Base-by-base conservation (phyloP, 2,888 invertebrate species). In the Galeruca laticollis region DNA sequence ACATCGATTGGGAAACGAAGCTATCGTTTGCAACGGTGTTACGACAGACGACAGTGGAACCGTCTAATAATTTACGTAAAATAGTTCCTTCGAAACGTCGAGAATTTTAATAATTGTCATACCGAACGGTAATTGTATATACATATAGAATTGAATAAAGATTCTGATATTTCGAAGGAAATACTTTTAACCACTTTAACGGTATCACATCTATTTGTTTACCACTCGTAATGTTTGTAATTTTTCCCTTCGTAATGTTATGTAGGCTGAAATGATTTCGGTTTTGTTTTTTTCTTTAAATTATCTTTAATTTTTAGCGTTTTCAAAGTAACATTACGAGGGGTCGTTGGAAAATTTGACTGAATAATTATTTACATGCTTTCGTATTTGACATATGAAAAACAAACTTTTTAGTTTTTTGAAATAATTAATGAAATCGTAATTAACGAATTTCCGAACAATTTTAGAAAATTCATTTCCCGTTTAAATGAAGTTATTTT, bases 1-100 rank as follows among this genome's bases (percentile, higher is more conserved):
- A 52, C 89, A 90, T 80, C 87, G 92, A 69, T 87, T 74, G 52
- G 74, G 69, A 61, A 59, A 64, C 15, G 71, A 76, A 69, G 73
- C 69, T 68, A 57, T 76, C 15, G 56, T 74, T 51, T 78, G 77
- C 66, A 79, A 79, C 60, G 79, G 79, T 21, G 73, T 75, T 20
- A 73, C 75, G 13, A 72, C 73, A 15, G 77, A 77, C 43, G 77
- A 77, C 8, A 76, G 75, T 37, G 76, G 77, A 43, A 77, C 77
- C 20, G 74, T 79, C 15, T 75, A 66, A 43, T 5, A 26, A 20
- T 1, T 15, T 9, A 26, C 5, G 15, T 52, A 8, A 0, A 26
- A 40, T 5, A n/a, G n/a, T 15, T 57, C 15, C 13, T 33, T 33
- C 33, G 21, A 57, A 57, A 65, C 18, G 35, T 26, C 13, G 11